Base-by-base conservation (phyloP, 2,888 invertebrate species). In the Anorthoa munda region DNA sequence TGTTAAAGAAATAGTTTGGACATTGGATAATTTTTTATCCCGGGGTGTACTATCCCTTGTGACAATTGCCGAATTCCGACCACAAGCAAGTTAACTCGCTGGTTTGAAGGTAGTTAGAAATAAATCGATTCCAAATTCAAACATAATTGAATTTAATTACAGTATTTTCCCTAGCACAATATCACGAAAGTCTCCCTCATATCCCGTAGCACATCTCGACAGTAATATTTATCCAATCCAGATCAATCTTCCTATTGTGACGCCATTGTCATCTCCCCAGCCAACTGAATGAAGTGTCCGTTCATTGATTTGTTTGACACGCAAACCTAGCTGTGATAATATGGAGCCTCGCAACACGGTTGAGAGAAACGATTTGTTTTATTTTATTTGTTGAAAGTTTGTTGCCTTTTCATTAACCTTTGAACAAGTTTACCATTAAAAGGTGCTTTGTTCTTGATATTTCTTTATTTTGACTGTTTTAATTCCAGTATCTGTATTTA, bases 291-390 rank as follows among this genome's bases (percentile, higher is more conserved):
- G 90, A 88, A 82, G 80, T 86, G 86, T 89, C 88, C 83, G 88
- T 87, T 77, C 90, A 93, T 93, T 93, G 92, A 92, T 92, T 92
- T 92, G 93, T 90, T 86, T 92, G 92, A 90, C 90, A 92, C 90
- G 91, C 91, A 81, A 90, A 88, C 87, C 59, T 81, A 77, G 72
- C 74, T 84, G 75, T 78, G 81, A 23, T 72, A 72, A 86, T 83
- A 39, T 46, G 39, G 68, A 18, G 23, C 66, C 78, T 46, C 69
- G 59, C 79, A 68, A 79, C 67, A 65, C 23, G 70, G 68, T 68
- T 75, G 39, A 50, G 46, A 18, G 21, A 63, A 78, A 53, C 69
- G 45, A 82, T 79, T 66, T 71, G 66, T 71, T 79, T 79, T 70
- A 78, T 66, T 67, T 61, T 60, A 59, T 55, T 60, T 45, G 15